Percentiles rank a stretch among this genome's conserved stretches.
Conservation (phyloP, 2,113 vertebrate genomes). For the Eretmochelys imbricata region DNA sequence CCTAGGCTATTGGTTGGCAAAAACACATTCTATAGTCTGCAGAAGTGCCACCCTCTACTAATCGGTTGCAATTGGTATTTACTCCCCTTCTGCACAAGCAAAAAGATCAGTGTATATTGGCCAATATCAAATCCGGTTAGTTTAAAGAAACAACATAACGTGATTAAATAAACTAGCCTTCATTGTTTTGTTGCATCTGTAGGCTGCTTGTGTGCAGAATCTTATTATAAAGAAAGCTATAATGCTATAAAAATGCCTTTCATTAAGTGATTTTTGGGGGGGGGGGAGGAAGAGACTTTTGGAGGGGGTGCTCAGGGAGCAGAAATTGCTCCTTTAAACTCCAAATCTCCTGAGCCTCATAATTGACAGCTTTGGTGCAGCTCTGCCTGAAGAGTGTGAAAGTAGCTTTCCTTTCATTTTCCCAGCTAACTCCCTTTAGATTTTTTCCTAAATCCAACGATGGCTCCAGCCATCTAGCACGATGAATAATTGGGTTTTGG, state of each 20-base stretch:
- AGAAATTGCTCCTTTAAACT: no score
- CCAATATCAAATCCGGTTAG: background rate
- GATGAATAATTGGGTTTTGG: background rate
- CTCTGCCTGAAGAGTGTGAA: background rate
- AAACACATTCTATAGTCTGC: no score
- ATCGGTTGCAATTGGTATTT: background rate
- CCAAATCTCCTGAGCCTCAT: background rate
- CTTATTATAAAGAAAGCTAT: background rate
- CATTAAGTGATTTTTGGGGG: background rate
- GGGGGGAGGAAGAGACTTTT: background rate
- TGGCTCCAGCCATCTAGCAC: background rate
- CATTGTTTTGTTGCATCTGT: background rate
- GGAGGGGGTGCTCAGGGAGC: no score
- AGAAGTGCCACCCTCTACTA: background rate
- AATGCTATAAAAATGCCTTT: background rate
- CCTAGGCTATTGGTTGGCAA: no score
- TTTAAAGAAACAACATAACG: background rate
- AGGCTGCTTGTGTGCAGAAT: background rate
- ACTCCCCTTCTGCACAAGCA: background rate
- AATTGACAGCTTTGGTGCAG: background rate
- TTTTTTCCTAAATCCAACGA: background rate
- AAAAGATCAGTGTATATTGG: background rate
- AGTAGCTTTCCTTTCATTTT: background rate
- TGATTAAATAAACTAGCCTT: no score
- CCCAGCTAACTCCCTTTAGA: background rate